Evolutionary conservation across 2,888 invertebrate species (phyloP).

Genomic region (Camptogramma bilineatum): DNA sequence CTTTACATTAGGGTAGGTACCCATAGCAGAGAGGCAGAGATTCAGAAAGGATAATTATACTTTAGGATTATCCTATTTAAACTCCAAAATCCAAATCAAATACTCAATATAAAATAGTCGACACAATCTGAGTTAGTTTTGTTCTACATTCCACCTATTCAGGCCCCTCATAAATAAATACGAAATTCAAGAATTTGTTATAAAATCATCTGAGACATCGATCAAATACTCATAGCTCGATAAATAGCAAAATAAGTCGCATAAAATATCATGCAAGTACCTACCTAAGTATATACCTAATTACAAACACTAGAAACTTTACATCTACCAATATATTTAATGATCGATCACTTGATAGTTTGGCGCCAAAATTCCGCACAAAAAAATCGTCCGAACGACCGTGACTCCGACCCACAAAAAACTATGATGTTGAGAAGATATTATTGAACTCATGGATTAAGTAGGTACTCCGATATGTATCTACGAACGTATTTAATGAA

Average conservation of each 20-base stretch:
- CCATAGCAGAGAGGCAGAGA: too few relatives aligned
- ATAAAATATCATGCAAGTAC: constrained; percentile 34
- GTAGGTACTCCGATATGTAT: constrained; percentile 32
- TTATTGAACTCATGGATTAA: constrained; percentile 48
- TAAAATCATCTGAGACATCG: constrained; percentile 45
- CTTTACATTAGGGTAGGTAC: too few relatives aligned
- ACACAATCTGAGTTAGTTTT: constrained; percentile 46
- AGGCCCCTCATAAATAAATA: constrained; percentile 69
- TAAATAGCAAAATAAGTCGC: constrained; percentile 39
- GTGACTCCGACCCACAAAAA: constrained; percentile 71
- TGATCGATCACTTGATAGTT: constrained; percentile 64
- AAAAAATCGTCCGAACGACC: constrained; percentile 78
- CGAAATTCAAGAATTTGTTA: constrained; percentile 58
- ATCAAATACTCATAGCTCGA: constrained; percentile 52
- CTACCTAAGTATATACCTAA: constrained; percentile 5
- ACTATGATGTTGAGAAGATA: constrained; percentile 44
- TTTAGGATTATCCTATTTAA: too few relatives aligned
- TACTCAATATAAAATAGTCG: constrained; percentile 12
- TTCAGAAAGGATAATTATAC: too few relatives aligned
- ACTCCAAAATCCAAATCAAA: background rate
- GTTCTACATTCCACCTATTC: constrained; percentile 58
- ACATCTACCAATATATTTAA: constrained; percentile 36
- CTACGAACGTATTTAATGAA: constrained; percentile 37
- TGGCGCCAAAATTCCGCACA: constrained; percentile 82
- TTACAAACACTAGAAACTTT: too few relatives aligned